Base-by-base conservation (phyloP, 1,140 invertebrate genomes). In the Pogonus chalceus region DNA sequence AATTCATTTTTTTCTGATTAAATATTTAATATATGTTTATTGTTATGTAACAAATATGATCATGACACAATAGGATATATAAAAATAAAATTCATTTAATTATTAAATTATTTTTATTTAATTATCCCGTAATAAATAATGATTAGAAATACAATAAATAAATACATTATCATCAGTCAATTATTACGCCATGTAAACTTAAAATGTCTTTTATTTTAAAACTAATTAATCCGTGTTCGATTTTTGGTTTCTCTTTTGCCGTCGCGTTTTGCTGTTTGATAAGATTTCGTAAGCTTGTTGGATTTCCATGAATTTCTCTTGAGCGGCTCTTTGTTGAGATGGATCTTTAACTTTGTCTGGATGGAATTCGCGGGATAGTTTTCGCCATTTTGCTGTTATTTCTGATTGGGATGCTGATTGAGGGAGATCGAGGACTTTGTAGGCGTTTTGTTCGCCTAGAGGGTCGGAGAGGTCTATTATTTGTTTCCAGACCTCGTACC, bases 251-350 rank as follows among this genome's bases (percentile, higher is more conserved):
- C 79, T 79, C 49, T 78, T 74, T 49, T 79, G 79, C 16, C 88
- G 72, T 56, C 82, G 82, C 43, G 79, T 80, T 65, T 92, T 90
- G 47, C 88, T 87, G 53, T 83, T 88, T 2, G 90, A 94, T 0
- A 96, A 71, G 21, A 88, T 85, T 63, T 93, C 90, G 63, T 94
- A 96, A 0, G 93, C 92, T 68, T 91, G 81, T 65, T 96, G 90
- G 56, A 96, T 90, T 65, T 96, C 88, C 74, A 96, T 90, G 64
- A 96, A 97, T 52, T 78, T 84, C 61, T 92, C 84, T 65, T 95
- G 87, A 1, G 90, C 91, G 3, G 71, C 73, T 10, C 72, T 69
- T 10, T 78, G 73, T 54, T 82, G 76, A 0, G 72, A 69, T 1
- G 79, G 76, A 59, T 89, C 85, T 66, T 88, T 88, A 2, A 87